Percentiles rank a stretch among this genome's conserved stretches.
phyloP scores from a whole-genome alignment of 2,113 vertebrate genomes.

The Macquaria ambigua region DNA sequence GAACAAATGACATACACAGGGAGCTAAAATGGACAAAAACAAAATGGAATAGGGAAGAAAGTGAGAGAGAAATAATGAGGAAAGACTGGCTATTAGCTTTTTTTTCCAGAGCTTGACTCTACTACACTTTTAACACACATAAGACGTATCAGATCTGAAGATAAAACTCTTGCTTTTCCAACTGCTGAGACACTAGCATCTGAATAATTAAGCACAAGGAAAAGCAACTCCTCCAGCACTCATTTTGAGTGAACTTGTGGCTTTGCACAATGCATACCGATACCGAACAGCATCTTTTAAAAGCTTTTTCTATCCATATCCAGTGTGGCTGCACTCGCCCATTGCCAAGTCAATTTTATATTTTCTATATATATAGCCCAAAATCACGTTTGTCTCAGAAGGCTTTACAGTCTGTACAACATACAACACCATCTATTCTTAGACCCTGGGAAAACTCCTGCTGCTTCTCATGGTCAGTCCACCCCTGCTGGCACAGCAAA shows the following conservation, averaged over 20 bases:
- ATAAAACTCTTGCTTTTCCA: constrained; percentile 37
- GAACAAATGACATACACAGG: not conserved
- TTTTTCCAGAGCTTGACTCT: not conserved
- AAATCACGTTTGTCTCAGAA: not conserved
- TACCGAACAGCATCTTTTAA: not conserved
- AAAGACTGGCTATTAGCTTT: constrained; percentile 1
- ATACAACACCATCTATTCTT: constrained; percentile 7
- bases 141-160: constrained; percentile 10
- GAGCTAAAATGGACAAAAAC: not conserved
- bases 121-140: not conserved
- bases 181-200: constrained; percentile 28
- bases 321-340: not conserved
- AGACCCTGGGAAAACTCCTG: not conserved
- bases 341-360: not conserved
- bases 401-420: not conserved
- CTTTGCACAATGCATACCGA: constrained; percentile 7
- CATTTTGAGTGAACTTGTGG: constrained; percentile 32
- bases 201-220: constrained; percentile 55
- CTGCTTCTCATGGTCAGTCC: not conserved
- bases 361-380: not conserved
- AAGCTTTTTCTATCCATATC: not conserved
- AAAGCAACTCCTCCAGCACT: constrained; percentile 24
- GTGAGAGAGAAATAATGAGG: constrained; percentile 18
- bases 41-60: not conserved
- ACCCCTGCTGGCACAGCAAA: constrained; percentile 24